Evolutionary conservation across 2,797 vertebrate species (phyloP), one percentile per base, ranked within the genome.

Genomic region (Spinus olivaceus): DNA sequence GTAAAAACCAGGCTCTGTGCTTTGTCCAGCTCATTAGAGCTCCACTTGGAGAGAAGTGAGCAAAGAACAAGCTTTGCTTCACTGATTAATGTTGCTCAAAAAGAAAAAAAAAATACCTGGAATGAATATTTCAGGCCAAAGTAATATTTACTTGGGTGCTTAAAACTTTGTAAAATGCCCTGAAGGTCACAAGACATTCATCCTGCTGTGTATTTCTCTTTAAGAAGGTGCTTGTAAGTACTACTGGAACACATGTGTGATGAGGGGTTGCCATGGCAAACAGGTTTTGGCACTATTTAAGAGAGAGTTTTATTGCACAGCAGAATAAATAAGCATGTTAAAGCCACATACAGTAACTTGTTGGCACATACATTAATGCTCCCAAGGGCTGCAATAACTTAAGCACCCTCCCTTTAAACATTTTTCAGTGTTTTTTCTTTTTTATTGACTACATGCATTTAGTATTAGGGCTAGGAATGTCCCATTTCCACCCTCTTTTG

Each of bases 371-470:
- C 86, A 77, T 97, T 97, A 97, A 91, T 92, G 92, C 83, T 97
- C 96, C 96, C 96, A 87, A 86, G 92, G 92, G 96, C 95, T 97
- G 94, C 95, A 95, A 94, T 96, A 97, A 97, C 92, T 97, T 95
- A 94, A 94, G 94, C 93, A 92, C 93, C 87, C 94, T 97, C 92
- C 81, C 78, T 95, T 95, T 88, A 92, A 97, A 94, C 59, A 78
- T 95, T 96, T 95, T 96, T 95, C 87, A 92, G 93, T 17, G 37
- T 95, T 91, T 95, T 97, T 96, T 92, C 83, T 81, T 78, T 96
- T 96, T 97, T 96, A 97, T 96, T 96, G 96, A 96, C 94, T 96
- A 95, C 96, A 96, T 96, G 94, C 94, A 96, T 97, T 94, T 92
- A 96, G 90, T 95, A 88, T 93, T 94, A 96, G 77, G 93, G 87